These are phyloP conservation scores for Takifugu rubripes DNA, from an alignment of 2,797 vertebrate genomes.

Conservation along the genomic window DNA sequence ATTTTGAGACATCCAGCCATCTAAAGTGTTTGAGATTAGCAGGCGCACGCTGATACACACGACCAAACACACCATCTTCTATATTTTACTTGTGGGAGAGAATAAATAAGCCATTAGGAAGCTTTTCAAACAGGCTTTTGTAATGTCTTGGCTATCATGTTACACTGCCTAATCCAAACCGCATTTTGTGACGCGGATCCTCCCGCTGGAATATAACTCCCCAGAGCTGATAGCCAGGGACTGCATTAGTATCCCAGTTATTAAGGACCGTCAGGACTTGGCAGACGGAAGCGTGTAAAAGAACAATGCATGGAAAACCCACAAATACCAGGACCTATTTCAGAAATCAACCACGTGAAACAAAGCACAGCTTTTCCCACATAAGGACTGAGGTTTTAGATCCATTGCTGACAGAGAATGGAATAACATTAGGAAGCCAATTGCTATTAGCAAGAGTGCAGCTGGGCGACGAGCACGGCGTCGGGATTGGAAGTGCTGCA, in stretches of 20 bases:
- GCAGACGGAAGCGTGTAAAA: conserved; percentile 5
- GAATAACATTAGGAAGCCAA: conserved; percentile 10
- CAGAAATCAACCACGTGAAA: conserved; percentile 18
- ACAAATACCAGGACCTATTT: background rate
- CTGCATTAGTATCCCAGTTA: conserved; percentile 29
- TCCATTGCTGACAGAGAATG: conserved; percentile 1
- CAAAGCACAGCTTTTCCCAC: conserved; percentile 1
- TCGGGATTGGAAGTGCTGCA: conserved; percentile 19
- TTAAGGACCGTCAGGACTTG: conserved; percentile 16
- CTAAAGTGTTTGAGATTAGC: too few species aligned
- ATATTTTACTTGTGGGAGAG: background rate
- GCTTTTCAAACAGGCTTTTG: conserved; percentile 23
- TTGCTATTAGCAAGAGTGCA: conserved; percentile 1
- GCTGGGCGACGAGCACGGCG: conserved; percentile 16
- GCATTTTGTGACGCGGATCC: conserved; percentile 17
- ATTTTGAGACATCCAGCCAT: too few species aligned
- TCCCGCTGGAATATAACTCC: conserved; percentile 53
- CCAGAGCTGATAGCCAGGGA: conserved; percentile 31
- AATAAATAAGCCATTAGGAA: conserved; percentile 15
- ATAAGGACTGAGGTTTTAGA: conserved; percentile 22
- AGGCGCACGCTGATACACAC: background rate
- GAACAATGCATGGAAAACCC: conserved; percentile 2
- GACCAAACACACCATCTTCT: background rate
- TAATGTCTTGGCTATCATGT: conserved; percentile 26
- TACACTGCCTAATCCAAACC: conserved; percentile 24